Percentiles rank a stretch among this genome's conserved stretches.
Evolutionary conservation across 2,797 vertebrate genomes (phyloP).

Genomic region (Acipenser oxyrinchus): DNA sequence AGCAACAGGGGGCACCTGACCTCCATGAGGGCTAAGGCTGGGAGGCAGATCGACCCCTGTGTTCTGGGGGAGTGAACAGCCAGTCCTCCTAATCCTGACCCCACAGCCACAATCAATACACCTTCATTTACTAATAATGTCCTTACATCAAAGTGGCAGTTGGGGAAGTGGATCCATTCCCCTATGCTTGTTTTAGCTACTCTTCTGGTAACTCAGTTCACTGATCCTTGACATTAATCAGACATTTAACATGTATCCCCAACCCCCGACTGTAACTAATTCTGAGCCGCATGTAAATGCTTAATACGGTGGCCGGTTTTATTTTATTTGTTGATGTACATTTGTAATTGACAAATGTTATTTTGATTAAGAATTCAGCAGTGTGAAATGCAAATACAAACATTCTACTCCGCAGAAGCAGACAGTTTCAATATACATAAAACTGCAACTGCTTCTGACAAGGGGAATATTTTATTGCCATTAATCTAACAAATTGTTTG

Average conservation of each 20-base stretch:
- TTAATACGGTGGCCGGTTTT: constrained; percentile 27
- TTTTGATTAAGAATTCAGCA: constrained; percentile 21
- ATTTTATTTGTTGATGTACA: constrained; percentile 17
- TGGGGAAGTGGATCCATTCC: constrained; percentile 54
- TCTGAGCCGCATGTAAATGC: constrained; percentile 45
- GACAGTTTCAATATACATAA: constrained; percentile 13
- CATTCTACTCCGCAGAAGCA: constrained; percentile 12
- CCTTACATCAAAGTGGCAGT: constrained; percentile 80
- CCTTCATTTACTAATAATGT: constrained; percentile 85
- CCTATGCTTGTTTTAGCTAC: constrained; percentile 32
- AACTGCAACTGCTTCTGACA: constrained; percentile 13
- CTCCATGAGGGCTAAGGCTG: constrained; percentile 67
- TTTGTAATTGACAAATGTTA: constrained; percentile 24
- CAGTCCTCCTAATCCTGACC: constrained; percentile 78
- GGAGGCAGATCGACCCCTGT: constrained; percentile 41
- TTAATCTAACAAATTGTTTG: background rate
- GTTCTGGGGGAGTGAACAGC: constrained; percentile 39
- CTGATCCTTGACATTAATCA: constrained; percentile 44
- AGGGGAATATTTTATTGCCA: constrained; percentile 10
- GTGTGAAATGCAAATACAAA: constrained; percentile 21
- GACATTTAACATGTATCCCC: constrained; percentile 24
- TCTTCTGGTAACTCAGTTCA: constrained; percentile 20
- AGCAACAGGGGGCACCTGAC: constrained; percentile 59
- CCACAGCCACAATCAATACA: constrained; percentile 78
- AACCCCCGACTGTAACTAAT: constrained; percentile 39